These are phyloP conservation scores for Orthonyx spaldingii DNA, from an alignment of 2,113 vertebrate genomes.

Conservation along the genomic window DNA sequence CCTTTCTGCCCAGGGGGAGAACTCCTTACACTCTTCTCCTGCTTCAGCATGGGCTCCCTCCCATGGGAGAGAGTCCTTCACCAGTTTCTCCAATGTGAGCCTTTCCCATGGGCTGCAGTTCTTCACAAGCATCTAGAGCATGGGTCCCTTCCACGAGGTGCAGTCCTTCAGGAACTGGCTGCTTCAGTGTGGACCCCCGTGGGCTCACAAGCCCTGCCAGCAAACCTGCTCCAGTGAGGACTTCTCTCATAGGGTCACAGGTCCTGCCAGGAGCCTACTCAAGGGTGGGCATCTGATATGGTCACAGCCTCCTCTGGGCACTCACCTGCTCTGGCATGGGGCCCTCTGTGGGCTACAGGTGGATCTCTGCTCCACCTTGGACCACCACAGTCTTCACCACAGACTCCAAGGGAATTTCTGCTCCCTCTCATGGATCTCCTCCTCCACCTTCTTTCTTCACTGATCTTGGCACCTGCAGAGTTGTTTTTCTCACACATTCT, in stretches of 20 bases:
- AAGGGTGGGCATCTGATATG: accelerated
- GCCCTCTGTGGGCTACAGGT: background rate
- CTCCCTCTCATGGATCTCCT: background rate
- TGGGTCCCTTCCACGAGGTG: background rate
- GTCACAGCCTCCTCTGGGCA: background rate
- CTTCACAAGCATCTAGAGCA: background rate
- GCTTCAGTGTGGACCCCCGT: accelerated
- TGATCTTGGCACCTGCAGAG: background rate
- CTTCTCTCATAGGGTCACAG: background rate
- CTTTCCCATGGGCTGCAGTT: background rate
- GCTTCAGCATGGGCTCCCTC: background rate
- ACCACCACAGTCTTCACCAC: background rate
- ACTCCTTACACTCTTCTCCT: background rate
- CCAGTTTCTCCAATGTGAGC: accelerated
- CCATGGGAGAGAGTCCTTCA: background rate
- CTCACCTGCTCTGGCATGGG: accelerated
- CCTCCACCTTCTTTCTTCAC: background rate
- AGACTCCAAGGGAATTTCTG: background rate
- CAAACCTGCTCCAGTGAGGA: background rate
- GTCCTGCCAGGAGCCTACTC: background rate
- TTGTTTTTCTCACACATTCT: background rate
- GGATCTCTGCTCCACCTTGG: background rate
- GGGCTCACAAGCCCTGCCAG: background rate
- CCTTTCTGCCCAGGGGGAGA: background rate
- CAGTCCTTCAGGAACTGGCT: background rate